These are phyloP conservation scores for Phrynosoma platyrhinos DNA, from an alignment of 2,113 vertebrate genomes.

Conservation along the genomic window DNA sequence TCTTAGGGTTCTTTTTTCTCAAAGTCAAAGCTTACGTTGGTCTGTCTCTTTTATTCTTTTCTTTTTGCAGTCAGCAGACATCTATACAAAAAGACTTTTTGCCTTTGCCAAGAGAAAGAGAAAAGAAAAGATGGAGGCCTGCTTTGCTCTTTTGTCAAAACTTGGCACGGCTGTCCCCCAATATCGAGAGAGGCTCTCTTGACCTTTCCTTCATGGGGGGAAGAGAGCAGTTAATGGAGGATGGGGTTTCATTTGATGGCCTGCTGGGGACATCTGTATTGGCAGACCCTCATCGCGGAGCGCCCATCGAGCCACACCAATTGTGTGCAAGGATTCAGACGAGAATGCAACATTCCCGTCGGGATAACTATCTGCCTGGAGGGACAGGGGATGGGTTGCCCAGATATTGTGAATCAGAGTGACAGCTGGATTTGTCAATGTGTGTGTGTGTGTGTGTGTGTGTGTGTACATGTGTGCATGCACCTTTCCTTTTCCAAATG, in stretches of 20 bases:
- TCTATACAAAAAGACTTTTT: no score
- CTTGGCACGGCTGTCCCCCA: conserved; percentile 57
- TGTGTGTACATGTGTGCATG: neutral
- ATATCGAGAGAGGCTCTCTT: conserved; percentile 68
- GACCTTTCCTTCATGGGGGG: conserved; percentile 66
- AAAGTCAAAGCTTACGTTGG: conserved; percentile 22
- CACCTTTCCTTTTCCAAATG: conserved; percentile 21
- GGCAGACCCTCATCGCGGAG: conserved; percentile 74
- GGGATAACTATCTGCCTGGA: conserved; percentile 76
- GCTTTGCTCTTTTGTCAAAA: conserved; percentile 46
- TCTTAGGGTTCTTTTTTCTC: no score
- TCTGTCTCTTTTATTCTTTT: no score
- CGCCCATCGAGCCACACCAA: conserved; percentile 62
- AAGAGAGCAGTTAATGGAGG: conserved; percentile 65
- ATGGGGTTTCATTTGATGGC: conserved; percentile 57
- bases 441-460: neutral
- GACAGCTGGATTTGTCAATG: conserved; percentile 58
- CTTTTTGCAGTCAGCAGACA: no score
- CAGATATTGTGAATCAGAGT: conserved; percentile 70
- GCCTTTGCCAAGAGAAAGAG: no score
- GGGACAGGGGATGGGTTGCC: conserved; percentile 67
- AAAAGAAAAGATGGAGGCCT: conserved; percentile 33
- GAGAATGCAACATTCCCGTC: conserved; percentile 74
- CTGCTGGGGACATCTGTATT: conserved; percentile 72
- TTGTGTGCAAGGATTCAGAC: conserved; percentile 72